Evolutionary conservation across 2,797 vertebrate species (phyloP), one percentile per base, ranked within the genome.

Genomic region (Nyctibius grandis): DNA sequence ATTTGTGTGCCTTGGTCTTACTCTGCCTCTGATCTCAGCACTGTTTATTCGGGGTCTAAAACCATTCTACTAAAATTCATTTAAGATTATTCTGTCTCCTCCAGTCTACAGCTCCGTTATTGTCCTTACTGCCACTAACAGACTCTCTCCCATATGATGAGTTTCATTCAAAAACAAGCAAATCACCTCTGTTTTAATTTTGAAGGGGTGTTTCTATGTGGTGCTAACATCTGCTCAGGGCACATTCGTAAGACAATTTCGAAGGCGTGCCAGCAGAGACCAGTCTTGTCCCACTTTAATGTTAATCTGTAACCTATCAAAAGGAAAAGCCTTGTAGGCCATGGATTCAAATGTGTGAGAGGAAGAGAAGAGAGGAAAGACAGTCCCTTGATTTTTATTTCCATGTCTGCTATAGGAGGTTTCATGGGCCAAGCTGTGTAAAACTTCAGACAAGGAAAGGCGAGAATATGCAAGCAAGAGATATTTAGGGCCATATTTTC

Each of bases 181-280:
- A 77, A 40, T 67, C 12, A 28, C 6, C 23, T 61, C 16, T 63
- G 14, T 50, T 21, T 48, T 68, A 42, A 31, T 83, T 89, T 68
- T 74, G 44, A 80, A 60, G 15, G 28, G 74, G 8, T 28, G 22
- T 61, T 85, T 65, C 51, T 38, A 10, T n/a, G 26, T 31, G 23
- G 11, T 47, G 36, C 22, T 72, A 26, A 17, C 15, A 36, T 9
- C n/a, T 73, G 9, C 34, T 68, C 12, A 31, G 65, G 68, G 29
- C 61, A 31, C 20, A 13, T 53, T 85, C 59, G 20, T 50, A 48
- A 81, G 36, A 76, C 80, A 91, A 34, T 88, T 95, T 89, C 75
- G 47, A 74, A 42, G 9, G 34, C 13, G 29, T 17, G 51, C n/a
- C 97, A 97, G 95, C 77, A 98, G 98, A 91, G 93, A 95, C 93